Percentiles rank a stretch among this genome's conserved stretches.
Conservation (phyloP, 2,797 vertebrate species). For the Picus viridis region DNA sequence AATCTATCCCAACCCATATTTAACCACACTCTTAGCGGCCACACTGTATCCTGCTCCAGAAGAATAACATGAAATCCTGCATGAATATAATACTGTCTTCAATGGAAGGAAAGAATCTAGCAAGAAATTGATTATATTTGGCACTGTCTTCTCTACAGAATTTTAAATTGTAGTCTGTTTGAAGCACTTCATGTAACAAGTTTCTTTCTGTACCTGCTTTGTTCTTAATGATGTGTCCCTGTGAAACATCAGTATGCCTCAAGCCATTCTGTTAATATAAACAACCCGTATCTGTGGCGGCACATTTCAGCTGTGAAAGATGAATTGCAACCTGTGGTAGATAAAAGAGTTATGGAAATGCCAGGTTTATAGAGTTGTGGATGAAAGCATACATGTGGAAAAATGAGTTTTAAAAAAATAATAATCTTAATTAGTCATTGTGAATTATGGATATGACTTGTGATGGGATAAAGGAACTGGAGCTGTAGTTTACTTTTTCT, state of each 20-base stretch:
- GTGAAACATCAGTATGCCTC: neutral
- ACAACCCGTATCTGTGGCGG: slow-evolving; percentile 24
- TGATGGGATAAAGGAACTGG: neutral
- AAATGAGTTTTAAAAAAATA: neutral
- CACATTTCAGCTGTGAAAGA: slow-evolving; percentile 43
- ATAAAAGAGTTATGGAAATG: slow-evolving; percentile 59
- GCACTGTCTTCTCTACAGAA: slow-evolving; percentile 4
- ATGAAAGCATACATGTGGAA: neutral
- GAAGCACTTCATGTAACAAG: neutral
- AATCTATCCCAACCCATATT: neutral
- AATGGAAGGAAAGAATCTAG: slow-evolving; percentile 13
- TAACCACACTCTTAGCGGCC: neutral
- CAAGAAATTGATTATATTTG: neutral
- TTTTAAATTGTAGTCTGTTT: slow-evolving; percentile 34
- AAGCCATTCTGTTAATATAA: neutral
- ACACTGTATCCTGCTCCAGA: neutral
- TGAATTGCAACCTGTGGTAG: slow-evolving; percentile 67
- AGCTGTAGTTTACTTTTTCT: neutral
- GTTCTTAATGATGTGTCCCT: neutral
- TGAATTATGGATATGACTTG: neutral
- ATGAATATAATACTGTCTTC: neutral
- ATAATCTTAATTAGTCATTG: neutral
- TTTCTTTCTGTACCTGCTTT: slow-evolving; percentile 4
- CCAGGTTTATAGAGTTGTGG: neutral
- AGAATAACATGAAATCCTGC: neutral